Percentiles rank a stretch among this genome's conserved stretches.
These are phyloP conservation scores for Beaufortia kweichowensis DNA, from an alignment of 2,113 vertebrate genomes.

Conservation along the genomic window DNA sequence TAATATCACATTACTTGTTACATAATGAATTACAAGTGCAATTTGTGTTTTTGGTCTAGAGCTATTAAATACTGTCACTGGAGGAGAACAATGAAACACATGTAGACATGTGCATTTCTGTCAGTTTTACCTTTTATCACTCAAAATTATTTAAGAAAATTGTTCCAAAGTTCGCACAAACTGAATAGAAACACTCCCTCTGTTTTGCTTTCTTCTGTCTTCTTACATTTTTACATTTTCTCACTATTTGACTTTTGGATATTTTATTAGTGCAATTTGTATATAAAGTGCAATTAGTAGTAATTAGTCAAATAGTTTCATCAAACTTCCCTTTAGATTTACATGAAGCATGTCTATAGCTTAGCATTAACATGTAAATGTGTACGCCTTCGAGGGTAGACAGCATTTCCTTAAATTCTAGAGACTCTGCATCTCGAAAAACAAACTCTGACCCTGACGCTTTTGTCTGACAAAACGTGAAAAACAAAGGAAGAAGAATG, in stretches of 20 bases:
- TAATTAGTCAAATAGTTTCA: too few species aligned
- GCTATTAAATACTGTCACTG: conserved; percentile 73
- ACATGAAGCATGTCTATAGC: neutral
- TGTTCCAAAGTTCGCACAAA: neutral
- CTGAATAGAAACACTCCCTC: neutral
- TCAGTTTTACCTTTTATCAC: neutral
- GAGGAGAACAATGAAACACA: conserved; percentile 48
- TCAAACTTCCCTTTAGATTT: neutral
- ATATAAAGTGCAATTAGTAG: too few species aligned
- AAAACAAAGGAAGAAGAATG: conserved; percentile 45
- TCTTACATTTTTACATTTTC: neutral
- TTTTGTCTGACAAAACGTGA: conserved; percentile 35
- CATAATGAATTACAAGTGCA: conserved; percentile 71
- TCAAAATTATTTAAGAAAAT: neutral
- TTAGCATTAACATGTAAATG: neutral
- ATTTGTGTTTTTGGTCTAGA: conserved; percentile 54
- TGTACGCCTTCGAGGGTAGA: neutral
- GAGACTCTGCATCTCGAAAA: neutral
- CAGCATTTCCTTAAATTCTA: neutral
- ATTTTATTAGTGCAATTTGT: neutral
- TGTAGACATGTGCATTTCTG: too few species aligned
- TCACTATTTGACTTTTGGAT: neutral
- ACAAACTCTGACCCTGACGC: neutral
- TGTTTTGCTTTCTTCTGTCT: neutral
- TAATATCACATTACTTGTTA: conserved; percentile 87